A percentile compares a stretch with the other conserved stretches of the same genome.
Evolutionary conservation across 2,113 vertebrate species (phyloP).

Genomic region (Apodemus sylvaticus): DNA sequence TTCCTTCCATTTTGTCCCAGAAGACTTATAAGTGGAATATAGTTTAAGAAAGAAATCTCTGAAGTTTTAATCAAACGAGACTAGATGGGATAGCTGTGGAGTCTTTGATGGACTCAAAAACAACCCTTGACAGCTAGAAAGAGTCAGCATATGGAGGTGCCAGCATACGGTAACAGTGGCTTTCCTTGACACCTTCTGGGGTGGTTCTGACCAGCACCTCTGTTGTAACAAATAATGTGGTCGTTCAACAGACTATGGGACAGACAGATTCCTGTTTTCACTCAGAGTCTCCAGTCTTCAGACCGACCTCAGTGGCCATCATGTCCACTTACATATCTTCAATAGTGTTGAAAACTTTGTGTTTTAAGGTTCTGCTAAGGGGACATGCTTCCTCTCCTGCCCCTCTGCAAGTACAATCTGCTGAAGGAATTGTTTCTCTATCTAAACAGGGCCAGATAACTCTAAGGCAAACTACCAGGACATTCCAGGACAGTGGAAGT

Average conservation of each 20-base stretch:
- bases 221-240: background rate
- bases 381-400: rapidly evolving
- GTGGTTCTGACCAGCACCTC: conserved; percentile 8
- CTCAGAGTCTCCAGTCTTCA: background rate
- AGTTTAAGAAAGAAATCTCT: background rate
- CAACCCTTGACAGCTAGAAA: background rate
- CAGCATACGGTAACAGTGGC: background rate
- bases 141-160: background rate
- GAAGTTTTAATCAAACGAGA: conserved; percentile 5
- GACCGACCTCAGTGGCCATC: background rate
- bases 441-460: background rate
- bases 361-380: background rate
- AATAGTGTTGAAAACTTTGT: background rate
- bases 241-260: background rate
- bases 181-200: conserved; percentile 25
- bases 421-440: background rate
- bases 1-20: background rate
- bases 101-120: background rate
- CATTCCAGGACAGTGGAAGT: background rate
- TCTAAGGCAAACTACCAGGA: background rate
- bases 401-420: background rate
- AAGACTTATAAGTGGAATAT: background rate
- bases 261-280: background rate
- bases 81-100: background rate
- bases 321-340: background rate